These are phyloP conservation scores for Gymnothorax javanicus DNA, from an alignment of 2,797 vertebrate genomes.

Conservation along the genomic window DNA sequence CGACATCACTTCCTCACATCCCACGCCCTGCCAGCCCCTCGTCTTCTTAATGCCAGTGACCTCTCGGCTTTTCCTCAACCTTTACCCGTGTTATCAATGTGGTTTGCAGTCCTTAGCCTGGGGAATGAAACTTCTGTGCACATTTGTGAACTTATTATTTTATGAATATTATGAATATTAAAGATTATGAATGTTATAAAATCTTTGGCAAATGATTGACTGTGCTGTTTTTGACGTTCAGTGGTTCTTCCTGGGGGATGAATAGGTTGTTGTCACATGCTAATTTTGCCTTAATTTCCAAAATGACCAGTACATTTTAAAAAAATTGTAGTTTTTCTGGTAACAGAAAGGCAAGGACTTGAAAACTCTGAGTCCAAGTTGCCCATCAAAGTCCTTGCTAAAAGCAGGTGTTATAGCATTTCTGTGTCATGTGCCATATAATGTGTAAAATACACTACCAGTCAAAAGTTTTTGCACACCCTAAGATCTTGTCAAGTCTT, in stretches of 20 bases:
- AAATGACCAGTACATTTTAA: conserved; percentile 47
- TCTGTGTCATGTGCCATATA: background rate
- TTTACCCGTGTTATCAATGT: conserved; percentile 34
- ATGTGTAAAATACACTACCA: background rate
- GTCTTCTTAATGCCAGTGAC: conserved; percentile 40
- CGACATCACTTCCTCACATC: conserved; percentile 41
- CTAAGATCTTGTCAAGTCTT: no score
- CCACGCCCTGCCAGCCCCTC: background rate
- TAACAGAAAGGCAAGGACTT: background rate
- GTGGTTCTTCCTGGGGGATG: background rate
- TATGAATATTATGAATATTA: background rate
- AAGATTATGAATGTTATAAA: background rate
- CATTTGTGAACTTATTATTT: background rate
- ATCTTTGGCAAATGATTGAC: background rate
- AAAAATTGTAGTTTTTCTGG: conserved; percentile 42
- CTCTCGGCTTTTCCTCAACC: conserved; percentile 48
- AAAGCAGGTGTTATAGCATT: conserved; percentile 9
- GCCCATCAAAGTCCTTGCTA: background rate
- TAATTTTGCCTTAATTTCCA: conserved; percentile 38
- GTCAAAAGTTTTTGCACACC: no score
- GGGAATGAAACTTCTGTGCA: conserved; percentile 43
- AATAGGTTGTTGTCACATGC: conserved; percentile 27
- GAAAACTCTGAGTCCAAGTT: background rate
- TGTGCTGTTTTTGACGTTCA: background rate
- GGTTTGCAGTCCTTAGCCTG: conserved; percentile 60